Base-by-base conservation (phyloP, 2,888 invertebrate genomes). In the Abrostola triplasia region DNA sequence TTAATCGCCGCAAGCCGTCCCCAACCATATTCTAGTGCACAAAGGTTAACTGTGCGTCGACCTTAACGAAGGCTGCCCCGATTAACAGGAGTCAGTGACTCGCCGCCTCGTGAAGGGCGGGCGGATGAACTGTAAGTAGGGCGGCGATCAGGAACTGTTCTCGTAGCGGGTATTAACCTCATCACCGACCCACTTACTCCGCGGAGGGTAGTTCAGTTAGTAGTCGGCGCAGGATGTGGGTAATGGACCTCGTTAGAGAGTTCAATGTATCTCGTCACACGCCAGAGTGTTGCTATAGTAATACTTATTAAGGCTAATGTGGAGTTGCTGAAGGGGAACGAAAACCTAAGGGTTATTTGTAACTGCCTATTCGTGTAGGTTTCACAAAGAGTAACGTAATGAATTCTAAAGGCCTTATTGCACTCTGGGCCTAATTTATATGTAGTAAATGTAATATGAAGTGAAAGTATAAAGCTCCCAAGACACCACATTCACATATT, bases 41-140 rank as follows among this genome's bases (percentile, higher is more conserved):
- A 57, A 41, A 76, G 54, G 71, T 64, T 57, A 70, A 57, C 49
- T 35, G 52, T 56, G 49, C 47, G 50, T 11, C 55, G 72, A 53
- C 73, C 73, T 67, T 72, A 58, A 12, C 13, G 67, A 59, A 71
- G 70, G 76, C 63, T 67, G 38, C 6, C 5, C 38, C 41, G 58
- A 56, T 53, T 59, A 66, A 12, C 47, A 13, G 35, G 49, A 62
- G 58, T 59, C 73, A 71, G 49, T 63, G 67, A 71, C 70, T 59
- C 65, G 51, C 36, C 51, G 51, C 61, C 66, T 66, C 59, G 10
- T 38, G 72, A 76, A 73, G 73, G 73, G 73, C 73, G 76, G 72
- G 67, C 73, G 73, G 56, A 60, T 70, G 68, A 73, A 64, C 79
- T 66, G 60, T 69, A 79, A 69, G 63, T 79, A 77, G 74, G 79